These are phyloP conservation scores for Trachelus tabidus DNA, from an alignment of 2,888 invertebrate genomes.

Conservation along the genomic window DNA sequence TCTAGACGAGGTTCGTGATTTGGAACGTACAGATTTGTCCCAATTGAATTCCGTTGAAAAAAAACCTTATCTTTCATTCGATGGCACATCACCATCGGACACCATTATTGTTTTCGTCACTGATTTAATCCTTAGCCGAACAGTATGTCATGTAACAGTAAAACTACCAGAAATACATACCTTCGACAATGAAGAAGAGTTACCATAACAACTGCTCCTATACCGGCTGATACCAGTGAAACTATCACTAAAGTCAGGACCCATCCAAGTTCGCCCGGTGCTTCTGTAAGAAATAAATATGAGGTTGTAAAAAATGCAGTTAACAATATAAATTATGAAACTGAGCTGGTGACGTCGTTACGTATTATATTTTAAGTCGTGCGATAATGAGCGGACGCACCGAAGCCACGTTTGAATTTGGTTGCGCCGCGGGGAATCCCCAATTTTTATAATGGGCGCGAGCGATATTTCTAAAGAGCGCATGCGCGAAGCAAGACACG, in stretches of 20 bases:
- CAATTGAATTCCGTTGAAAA: background rate
- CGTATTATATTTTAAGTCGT: background rate
- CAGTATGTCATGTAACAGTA: background rate
- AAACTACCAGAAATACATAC: conserved; percentile 60
- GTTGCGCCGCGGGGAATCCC: background rate
- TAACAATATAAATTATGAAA: background rate
- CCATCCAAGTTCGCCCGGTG: conserved; percentile 76
- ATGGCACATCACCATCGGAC: background rate
- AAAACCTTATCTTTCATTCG: background rate
- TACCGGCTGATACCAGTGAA: conserved; percentile 76
- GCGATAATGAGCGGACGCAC: background rate
- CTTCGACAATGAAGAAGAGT: conserved; percentile 76
- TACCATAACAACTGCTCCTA: conserved; percentile 80
- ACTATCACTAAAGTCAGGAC: conserved; percentile 77
- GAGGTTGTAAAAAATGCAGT: background rate
- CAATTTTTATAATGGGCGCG: background rate
- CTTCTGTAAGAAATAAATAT: conserved; percentile 64
- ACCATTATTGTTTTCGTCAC: background rate
- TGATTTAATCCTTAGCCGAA: background rate
- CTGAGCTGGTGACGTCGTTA: background rate
- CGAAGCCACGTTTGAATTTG: background rate
- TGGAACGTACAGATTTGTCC: background rate
- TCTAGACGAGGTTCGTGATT: background rate
- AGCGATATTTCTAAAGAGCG: background rate
- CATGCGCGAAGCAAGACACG: background rate